Percentiles rank a stretch among this genome's conserved stretches.
Conservation (phyloP, 2,797 vertebrate species). For the Eremophila alpestris region DNA sequence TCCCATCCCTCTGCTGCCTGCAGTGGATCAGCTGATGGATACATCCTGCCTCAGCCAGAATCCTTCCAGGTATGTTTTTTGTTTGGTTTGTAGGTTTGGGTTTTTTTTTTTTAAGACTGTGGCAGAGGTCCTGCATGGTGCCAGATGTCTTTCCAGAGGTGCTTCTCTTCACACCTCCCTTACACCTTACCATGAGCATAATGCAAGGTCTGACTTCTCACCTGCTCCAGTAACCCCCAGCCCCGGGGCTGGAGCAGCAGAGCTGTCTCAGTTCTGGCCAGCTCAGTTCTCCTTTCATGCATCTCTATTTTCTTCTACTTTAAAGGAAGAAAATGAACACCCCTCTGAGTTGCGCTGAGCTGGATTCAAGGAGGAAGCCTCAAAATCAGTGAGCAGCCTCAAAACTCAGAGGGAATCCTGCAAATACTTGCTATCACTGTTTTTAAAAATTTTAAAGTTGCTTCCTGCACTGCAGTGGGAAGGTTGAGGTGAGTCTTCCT, state of each 20-base stretch:
- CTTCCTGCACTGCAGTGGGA: neutral
- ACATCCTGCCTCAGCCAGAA: accelerated
- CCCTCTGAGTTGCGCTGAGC: too few relatives aligned
- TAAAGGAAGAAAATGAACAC: neutral
- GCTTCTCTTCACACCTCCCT: neutral
- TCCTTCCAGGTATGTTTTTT: neutral
- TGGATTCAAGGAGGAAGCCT: neutral
- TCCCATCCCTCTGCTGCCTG: accelerated
- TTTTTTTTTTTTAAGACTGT: neutral
- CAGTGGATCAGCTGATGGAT: too few relatives aligned
- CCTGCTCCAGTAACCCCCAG: neutral
- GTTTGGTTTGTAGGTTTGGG: neutral
- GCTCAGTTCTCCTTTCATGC: neutral
- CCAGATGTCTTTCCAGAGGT: neutral
- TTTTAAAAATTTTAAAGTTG: neutral
- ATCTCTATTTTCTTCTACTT: neutral
- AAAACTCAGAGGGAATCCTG: neutral
- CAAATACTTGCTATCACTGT: neutral
- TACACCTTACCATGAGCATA: neutral
- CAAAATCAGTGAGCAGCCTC: neutral
- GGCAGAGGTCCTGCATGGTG: neutral
- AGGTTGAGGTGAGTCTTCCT: neutral
- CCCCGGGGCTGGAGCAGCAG: neutral
- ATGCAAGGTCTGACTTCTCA: neutral
- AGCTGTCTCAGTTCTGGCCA: neutral